A percentile compares a stretch with the other conserved stretches of the same genome.
Conservation (phyloP, 2,113 vertebrate genomes). For the Caloenas nicobarica region DNA sequence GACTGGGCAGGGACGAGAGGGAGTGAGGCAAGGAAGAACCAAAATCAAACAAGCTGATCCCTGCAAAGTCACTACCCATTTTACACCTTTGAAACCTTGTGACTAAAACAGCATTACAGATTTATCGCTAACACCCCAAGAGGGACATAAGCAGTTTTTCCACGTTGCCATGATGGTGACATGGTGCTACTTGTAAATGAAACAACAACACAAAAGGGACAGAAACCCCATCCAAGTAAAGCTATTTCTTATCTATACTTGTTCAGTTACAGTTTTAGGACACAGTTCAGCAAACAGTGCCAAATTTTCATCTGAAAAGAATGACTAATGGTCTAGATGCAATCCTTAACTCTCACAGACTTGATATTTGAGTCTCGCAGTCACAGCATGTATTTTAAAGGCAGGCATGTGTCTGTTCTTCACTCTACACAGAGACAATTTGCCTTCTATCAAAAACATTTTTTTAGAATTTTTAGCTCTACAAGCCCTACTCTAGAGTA, state of each 20-base stretch:
- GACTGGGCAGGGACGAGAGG: not conserved
- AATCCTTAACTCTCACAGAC: not conserved
- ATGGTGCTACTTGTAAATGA: not conserved
- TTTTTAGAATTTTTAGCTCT: not conserved
- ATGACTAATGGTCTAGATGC: not conserved
- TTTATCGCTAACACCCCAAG: not conserved
- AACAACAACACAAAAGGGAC: not conserved
- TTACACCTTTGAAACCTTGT: not conserved
- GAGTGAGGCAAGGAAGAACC: not conserved
- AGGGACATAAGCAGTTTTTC: not conserved
- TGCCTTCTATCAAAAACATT: not conserved
- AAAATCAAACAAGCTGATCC: not conserved
- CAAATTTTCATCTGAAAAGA: not conserved
- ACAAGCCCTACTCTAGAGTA: not conserved
- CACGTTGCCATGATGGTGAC: accelerated
- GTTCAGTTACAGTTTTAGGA: not conserved
- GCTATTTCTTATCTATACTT: not conserved
- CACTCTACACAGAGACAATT: not conserved
- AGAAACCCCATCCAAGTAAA: not conserved
- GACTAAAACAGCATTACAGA: not conserved
- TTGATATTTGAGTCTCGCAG: not conserved
- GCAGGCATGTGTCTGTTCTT: not conserved
- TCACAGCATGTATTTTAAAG: not conserved
- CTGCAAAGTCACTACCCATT: not conserved
- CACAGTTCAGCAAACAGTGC: not conserved